Base-by-base conservation (phyloP, 1,140 invertebrate species). In the Drosophila bifasciata region DNA sequence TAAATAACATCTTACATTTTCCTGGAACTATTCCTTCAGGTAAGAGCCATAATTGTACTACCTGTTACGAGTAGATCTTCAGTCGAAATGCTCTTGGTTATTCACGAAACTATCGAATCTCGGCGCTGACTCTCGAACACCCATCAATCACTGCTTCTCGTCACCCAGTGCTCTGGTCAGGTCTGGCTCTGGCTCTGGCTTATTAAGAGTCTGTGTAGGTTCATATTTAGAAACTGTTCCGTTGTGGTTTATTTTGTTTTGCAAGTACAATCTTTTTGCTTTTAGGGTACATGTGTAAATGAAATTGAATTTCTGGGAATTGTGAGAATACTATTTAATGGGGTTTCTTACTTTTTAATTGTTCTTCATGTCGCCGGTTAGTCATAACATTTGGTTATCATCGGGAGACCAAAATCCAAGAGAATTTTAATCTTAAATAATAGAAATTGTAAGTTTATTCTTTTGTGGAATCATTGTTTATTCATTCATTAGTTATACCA, bases 381-480 rank as follows among this genome's bases (percentile, higher is more conserved):
- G 43, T 23, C 13, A 17, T 11, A 17, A 43, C 43, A 55, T 55
- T 50, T 13, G 19, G 5, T 16, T 9, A 4, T 15, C 5, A 11
- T 58, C 16, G 19, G n/a, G 1, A 28, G n/a, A 3, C 11, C 8
- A 13, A 25, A 17, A 36, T n/a, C n/a, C n/a, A n/a, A 36, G 13
- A 13, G 28, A 6, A 17, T 43, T 43, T 43, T 2, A 21, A 15
- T 6, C 11, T 4, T 1, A 2, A 1, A 11, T 4, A 44, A 25
- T 13, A 16, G 2, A 9, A 55, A 4, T 56, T n/a, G 23, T 25
- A 36, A 7, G 11, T 3, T 39, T 7, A 40, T 48, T 49, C 51
- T 55, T 59, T 57, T 74, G 55, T 56, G 59, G 69, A 74, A 74
- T 79, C 74, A 74, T 64, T 60, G 53, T 76, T 62, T 75, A 68